Percentiles rank a stretch among this genome's conserved stretches.
Evolutionary conservation across 2,113 vertebrate species (phyloP).

Genomic region (Pseudopipra pipra): DNA sequence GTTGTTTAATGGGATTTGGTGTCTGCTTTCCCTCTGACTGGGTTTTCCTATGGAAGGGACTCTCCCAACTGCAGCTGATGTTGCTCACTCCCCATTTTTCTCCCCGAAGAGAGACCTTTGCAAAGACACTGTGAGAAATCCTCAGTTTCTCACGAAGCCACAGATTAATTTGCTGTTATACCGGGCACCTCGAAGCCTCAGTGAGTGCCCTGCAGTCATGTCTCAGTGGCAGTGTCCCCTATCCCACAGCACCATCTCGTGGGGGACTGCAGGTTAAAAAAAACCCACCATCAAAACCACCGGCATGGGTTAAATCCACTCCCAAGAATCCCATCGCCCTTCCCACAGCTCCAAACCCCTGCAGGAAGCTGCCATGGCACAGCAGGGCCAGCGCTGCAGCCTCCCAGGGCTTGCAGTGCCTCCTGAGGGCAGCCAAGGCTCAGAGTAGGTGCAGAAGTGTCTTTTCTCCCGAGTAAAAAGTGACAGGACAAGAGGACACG

Average conservation of each 20-base stretch:
- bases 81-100: not conserved
- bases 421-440: not conserved
- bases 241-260: slow-evolving; percentile 64
- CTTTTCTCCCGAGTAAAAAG: not conserved
- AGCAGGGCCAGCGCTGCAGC: not conserved
- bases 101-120: not conserved
- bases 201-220: rapidly evolving
- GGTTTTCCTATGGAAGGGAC: not conserved
- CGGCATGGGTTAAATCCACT: not conserved
- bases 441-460: not conserved
- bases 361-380: not conserved
- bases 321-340: rapidly evolving
- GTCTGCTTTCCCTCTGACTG: not conserved
- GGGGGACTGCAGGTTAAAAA: not conserved
- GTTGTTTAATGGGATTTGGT: not conserved
- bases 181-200: not conserved
- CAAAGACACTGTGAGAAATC: not conserved
- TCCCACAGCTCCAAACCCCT: not conserved
- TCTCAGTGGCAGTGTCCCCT: not conserved
- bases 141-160: not conserved
- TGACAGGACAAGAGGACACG: not conserved
- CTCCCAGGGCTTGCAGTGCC: not conserved
- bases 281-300: not conserved
- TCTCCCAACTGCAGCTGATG: not conserved
- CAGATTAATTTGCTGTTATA: not conserved